These are phyloP conservation scores for Caenorhabditis imperialis DNA, from an alignment of 2,888 invertebrate genomes.

Conservation along the genomic window DNA sequence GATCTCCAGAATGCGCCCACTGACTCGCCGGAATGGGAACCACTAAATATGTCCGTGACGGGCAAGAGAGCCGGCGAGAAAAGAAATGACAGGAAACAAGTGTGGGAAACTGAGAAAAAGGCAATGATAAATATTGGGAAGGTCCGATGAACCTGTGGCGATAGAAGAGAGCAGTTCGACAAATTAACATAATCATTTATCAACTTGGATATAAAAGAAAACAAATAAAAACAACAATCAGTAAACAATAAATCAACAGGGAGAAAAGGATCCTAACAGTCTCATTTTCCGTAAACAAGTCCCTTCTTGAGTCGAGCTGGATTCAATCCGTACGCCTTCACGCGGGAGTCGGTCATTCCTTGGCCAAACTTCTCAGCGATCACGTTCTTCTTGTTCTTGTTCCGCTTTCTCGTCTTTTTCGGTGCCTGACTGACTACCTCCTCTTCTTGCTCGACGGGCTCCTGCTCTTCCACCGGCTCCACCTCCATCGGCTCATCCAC, in stretches of 20 bases:
- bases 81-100: background rate
- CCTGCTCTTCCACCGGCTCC: slow-evolving; percentile 25
- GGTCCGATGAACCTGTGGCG: slow-evolving; percentile 8
- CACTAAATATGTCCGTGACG: slow-evolving; percentile 33
- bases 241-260: slow-evolving; percentile 17
- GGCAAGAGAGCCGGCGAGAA: slow-evolving; percentile 1
- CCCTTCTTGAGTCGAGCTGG: slow-evolving; percentile 89
- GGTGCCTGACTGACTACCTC: slow-evolving; percentile 16
- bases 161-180: background rate
- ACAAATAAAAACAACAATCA: slow-evolving; percentile 1
- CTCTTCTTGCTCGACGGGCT: slow-evolving; percentile 1
- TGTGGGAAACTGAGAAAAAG: background rate
- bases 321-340: slow-evolving; percentile 92
- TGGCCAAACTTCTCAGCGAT: slow-evolving; percentile 41
- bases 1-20: slow-evolving; percentile 5
- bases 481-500: slow-evolving; percentile 10
- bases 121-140: slow-evolving; percentile 2
- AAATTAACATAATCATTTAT: slow-evolving; percentile 9
- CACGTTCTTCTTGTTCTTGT: slow-evolving; percentile 50
- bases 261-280: background rate
- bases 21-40: slow-evolving; percentile 1
- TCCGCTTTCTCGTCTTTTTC: slow-evolving; percentile 27
- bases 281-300: slow-evolving; percentile 67
- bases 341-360: slow-evolving; percentile 83
- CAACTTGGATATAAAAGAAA: background rate